Evolutionary conservation across 2,888 invertebrate species (phyloP), one percentile per base, ranked within the genome.

Genomic region (Gortyna flavago): DNA sequence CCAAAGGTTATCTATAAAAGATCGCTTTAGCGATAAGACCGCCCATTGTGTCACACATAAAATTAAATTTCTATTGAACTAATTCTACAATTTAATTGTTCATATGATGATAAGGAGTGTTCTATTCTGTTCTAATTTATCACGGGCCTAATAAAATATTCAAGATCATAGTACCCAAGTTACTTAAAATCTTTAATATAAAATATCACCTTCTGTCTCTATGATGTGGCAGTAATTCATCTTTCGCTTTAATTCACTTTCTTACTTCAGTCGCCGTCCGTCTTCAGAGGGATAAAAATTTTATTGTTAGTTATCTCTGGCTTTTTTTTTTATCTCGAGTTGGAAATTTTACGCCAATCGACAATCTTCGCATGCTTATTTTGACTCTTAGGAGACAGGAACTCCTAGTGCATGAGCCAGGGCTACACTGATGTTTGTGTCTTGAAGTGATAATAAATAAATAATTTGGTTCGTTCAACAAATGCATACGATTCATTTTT

Each of bases 231-330:
- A 29, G 77, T 73, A 75, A 87, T 85, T 81, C 72, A 69, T 79
- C 72, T 74, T 77, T 80, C 25, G 41, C 67, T 75, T 79, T 78
- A 77, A 79, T 87, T 79, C 51, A 78, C 78, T 81, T 80, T 81
- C 67, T 62, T 67, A 73, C 48, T 69, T 69, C 64, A 65, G 9
- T 61, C 71, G 25, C 21, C 57, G 66, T 77, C 29, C n/a, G 11
- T 77, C 64, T 77, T 75, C 11, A 51, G 41, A 59, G 66, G 21
- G 62, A 76, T 76, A 72, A 81, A 79, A 76, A 64, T 75, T 66
- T 79, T 77, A 85, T 73, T 79, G 70, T 75, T 74, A 16, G 25
- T 54, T 84, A 74, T 69, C 48, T 8, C 5, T 38, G 25, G 54
- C 32, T 77, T 65, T 57, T 44, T 44, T 75, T 80, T 13, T 51